Conservation (phyloP, 2,797 vertebrate genomes). For the Alectoris magna region DNA sequence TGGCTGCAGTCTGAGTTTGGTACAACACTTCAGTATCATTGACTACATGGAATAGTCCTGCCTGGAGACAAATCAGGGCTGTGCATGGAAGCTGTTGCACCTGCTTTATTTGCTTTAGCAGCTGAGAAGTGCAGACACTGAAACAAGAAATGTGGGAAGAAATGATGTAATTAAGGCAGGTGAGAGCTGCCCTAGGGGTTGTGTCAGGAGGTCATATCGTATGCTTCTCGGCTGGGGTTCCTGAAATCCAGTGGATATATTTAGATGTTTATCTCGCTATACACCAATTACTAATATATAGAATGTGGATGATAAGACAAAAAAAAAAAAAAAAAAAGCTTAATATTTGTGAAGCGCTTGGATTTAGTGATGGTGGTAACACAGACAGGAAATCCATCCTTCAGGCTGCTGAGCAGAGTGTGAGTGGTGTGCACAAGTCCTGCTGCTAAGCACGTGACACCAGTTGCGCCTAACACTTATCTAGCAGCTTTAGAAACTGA, state of each 20-base stretch:
- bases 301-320: background rate
- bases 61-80: background rate
- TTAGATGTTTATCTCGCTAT: background rate
- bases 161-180: fast-evolving
- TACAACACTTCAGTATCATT: background rate
- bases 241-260: background rate
- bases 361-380: background rate
- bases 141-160: background rate
- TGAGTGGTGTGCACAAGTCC: background rate
- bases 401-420: background rate
- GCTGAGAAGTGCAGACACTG: background rate
- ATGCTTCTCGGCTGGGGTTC: fast-evolving
- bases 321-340: background rate
- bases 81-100: background rate
- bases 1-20: background rate
- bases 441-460: background rate
- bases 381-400: background rate
- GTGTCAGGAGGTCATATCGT: fast-evolving
- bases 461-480: background rate
- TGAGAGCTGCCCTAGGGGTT: background rate
- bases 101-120: background rate
- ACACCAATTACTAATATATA: background rate
- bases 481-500: background rate
- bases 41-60: background rate
- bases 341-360: background rate